Evolutionary conservation across 2,797 vertebrate species (phyloP).

Genomic region (Catostomus latipinnis): DNA sequence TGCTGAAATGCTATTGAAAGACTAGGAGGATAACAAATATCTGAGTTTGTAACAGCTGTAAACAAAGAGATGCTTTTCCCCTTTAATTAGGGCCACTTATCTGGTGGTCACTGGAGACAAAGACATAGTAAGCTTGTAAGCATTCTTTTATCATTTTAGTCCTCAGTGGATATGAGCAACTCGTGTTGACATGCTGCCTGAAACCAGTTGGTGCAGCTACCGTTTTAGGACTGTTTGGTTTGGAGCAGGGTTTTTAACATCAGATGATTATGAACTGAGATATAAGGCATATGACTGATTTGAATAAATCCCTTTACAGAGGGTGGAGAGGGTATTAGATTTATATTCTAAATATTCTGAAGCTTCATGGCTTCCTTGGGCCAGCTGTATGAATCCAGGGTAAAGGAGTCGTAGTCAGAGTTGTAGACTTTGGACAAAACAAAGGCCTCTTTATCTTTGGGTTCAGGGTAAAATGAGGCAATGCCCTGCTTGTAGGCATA

Average conservation of each 20-base stretch:
- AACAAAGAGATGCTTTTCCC: neutral
- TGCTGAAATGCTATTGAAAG: neutral
- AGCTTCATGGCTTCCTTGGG: constrained; percentile 86
- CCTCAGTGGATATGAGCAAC: constrained; percentile 1
- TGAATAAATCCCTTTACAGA: neutral
- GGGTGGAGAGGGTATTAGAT: too few species aligned
- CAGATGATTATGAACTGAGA: constrained; percentile 10
- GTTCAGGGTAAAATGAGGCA: constrained; percentile 92
- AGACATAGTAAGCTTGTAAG: neutral
- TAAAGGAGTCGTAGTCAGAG: constrained; percentile 92
- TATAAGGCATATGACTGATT: constrained; percentile 16
- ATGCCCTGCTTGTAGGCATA: constrained; percentile 89
- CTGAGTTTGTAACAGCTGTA: neutral
- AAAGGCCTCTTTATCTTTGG: constrained; percentile 96
- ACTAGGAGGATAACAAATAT: neutral
- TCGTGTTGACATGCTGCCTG: neutral
- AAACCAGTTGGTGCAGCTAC: neutral
- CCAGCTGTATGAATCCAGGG: constrained; percentile 90
- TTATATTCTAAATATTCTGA: constrained; percentile 82
- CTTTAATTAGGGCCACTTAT: neutral
- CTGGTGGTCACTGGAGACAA: neutral
- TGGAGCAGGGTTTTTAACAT: constrained; percentile 9
- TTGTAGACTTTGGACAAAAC: constrained; percentile 89
- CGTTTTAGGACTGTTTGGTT: neutral
- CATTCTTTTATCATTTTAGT: neutral